Conservation (phyloP, 2,113 vertebrate species). For the Indri indri region DNA sequence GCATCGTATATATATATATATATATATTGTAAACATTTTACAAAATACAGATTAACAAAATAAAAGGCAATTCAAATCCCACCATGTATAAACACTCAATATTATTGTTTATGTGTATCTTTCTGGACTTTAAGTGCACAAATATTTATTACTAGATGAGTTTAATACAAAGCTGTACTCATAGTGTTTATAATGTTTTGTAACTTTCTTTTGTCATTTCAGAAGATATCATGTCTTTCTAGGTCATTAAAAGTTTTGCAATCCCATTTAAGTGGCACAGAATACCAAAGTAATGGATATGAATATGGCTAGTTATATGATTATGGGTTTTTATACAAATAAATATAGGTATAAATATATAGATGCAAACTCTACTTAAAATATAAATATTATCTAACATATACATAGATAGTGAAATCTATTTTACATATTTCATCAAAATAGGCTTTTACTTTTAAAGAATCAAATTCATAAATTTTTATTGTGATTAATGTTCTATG, state of each 20-base stretch:
- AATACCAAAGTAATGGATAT: background rate
- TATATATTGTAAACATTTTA: background rate
- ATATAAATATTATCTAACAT: background rate
- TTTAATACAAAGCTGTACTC: background rate
- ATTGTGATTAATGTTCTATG: background rate
- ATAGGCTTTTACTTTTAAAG: background rate
- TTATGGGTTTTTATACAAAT: background rate
- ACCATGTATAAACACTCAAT: background rate
- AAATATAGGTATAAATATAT: background rate
- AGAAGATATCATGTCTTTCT: background rate
- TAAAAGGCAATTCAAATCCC: background rate
- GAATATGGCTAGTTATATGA: background rate
- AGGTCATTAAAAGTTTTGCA: background rate
- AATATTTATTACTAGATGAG: slow-evolving; percentile 27
- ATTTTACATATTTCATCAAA: background rate
- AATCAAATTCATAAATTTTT: background rate
- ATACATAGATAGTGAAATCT: background rate
- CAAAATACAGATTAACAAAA: slow-evolving; percentile 3
- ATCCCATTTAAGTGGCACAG: background rate
- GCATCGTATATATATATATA: too few species aligned
- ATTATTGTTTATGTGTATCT: background rate
- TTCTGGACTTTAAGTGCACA: background rate
- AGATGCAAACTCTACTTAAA: background rate
- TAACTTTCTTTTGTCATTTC: background rate
- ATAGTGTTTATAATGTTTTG: background rate